These are phyloP conservation scores for Gallirallus australis DNA, from an alignment of 2,797 vertebrate species.

Conservation along the genomic window DNA sequence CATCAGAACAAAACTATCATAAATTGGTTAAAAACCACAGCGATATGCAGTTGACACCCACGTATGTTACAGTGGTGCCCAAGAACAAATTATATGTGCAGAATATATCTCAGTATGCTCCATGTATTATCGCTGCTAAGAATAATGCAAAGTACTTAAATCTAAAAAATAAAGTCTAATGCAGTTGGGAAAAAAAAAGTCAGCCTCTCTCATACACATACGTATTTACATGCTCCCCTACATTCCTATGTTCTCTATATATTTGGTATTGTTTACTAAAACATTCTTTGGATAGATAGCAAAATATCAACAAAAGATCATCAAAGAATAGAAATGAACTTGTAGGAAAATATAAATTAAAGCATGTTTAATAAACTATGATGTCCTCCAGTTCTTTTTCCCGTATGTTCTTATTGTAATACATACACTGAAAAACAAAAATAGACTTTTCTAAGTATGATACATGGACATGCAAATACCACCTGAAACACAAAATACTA, in stretches of 20 bases:
- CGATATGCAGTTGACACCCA: constrained; percentile 45
- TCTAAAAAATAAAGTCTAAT: neutral
- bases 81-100: constrained; percentile 56
- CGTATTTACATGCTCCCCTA: neutral
- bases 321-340: neutral
- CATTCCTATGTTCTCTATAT: neutral
- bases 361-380: neutral
- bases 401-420: neutral
- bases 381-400: neutral
- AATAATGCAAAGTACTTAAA: constrained; percentile 26
- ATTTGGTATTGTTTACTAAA: neutral
- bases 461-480: neutral
- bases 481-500: constrained; percentile 38
- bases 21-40: constrained; percentile 63
- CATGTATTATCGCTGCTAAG: neutral
- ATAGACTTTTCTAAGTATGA: constrained; percentile 37
- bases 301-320: neutral
- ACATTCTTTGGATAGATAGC: neutral
- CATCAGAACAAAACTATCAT: constrained; percentile 58
- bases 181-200: neutral
- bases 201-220: neutral
- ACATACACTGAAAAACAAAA: neutral
- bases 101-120: neutral
- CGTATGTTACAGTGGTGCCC: constrained; percentile 13
- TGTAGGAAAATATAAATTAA: neutral